Evolutionary conservation across 2,113 vertebrate genomes (phyloP).

Genomic region (Macaca fascicularis): DNA sequence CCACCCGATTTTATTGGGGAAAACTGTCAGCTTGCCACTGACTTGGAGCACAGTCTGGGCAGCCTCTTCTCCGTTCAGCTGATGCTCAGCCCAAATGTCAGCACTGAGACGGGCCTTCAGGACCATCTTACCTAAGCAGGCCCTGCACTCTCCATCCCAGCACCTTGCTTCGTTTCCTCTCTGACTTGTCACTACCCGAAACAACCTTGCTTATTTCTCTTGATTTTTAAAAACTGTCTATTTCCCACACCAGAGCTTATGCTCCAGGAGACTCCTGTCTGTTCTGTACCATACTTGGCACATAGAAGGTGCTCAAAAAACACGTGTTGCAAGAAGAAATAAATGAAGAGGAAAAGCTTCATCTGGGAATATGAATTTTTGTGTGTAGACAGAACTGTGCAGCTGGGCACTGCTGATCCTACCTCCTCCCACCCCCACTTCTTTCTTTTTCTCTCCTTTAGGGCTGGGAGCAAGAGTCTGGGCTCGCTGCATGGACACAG

Average conservation of each 20-base stretch:
- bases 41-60: background rate
- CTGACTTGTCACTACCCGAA: background rate
- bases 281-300: background rate
- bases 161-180: background rate
- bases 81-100: background rate
- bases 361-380: background rate
- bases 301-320: background rate
- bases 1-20: background rate
- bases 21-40: no score
- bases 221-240: background rate
- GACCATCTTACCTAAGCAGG: background rate
- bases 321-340: background rate
- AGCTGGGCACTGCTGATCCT: background rate
- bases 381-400: background rate
- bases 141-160: background rate
- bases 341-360: background rate
- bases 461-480: background rate
- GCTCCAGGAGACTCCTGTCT: background rate
- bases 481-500: background rate
- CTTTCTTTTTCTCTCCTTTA: background rate
- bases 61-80: background rate
- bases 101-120: background rate
- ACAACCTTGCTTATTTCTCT: background rate
- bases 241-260: background rate
- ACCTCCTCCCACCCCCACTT: accelerated